These are phyloP conservation scores for Drosophila melanogaster DNA, from an alignment of 1,140 invertebrate genomes.

Conservation along the genomic window Release_6_plus_ISO1_MT NT_033779.5:7790001-7790500, in stretches of 20 bases:
- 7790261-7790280: constrained; percentile 48
- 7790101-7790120: constrained; percentile 17
- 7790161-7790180: not conserved
- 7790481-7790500: not conserved
- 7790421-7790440: constrained; percentile 17
- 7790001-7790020: constrained; percentile 80
- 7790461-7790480: constrained; percentile 29
- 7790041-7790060: constrained; percentile 89
- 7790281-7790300: constrained; percentile 17
- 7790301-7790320: constrained; percentile 23
- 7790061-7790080: constrained; percentile 86
- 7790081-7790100: constrained; percentile 19
- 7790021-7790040: constrained; percentile 94
- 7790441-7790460: constrained; percentile 53
- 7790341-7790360: constrained; percentile 60
- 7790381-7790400: constrained; percentile 38
- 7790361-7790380: constrained; percentile 65
- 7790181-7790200: constrained; percentile 35
- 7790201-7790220: constrained; percentile 20
- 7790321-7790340: constrained; percentile 7
- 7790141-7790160: constrained; percentile 9
- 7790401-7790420: constrained; percentile 72
- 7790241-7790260: constrained; percentile 24
- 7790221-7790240: constrained; percentile 34
- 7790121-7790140: constrained; percentile 3